A percentile compares a stretch with the other conserved stretches of the same genome.
These are phyloP conservation scores for Patella depressa DNA, from an alignment of 2,888 invertebrate genomes.

Conservation along the genomic window DNA sequence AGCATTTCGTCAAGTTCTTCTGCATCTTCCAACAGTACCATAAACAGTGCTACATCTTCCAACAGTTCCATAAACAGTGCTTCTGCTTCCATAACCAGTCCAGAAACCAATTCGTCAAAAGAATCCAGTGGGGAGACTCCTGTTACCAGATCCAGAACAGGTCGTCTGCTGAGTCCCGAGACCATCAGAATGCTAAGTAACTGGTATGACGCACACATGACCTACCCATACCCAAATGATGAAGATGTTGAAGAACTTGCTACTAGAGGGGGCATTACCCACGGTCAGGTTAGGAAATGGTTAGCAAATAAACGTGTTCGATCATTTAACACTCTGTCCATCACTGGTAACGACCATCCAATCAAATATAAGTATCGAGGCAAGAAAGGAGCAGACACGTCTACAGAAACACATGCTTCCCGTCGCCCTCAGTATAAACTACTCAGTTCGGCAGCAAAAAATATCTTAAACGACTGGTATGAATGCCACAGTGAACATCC, in stretches of 20 bases:
- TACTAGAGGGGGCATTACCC: slow-evolving; percentile 45
- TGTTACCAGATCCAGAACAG: neutral
- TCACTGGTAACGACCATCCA: slow-evolving; percentile 63
- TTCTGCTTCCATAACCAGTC: slow-evolving; percentile 3
- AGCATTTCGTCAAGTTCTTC: neutral
- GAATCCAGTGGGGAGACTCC: neutral
- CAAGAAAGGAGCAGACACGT: slow-evolving; percentile 25
- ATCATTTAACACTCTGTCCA: slow-evolving; percentile 63
- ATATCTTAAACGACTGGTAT: slow-evolving; percentile 54
- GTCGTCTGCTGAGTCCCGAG: slow-evolving; percentile 39
- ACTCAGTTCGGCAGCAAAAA: slow-evolving; percentile 41
- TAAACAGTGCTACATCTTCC: neutral
- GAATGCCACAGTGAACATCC: slow-evolving; percentile 49
- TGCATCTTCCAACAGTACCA: neutral
- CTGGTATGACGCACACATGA: slow-evolving; percentile 58
- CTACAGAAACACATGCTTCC: neutral
- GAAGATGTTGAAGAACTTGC: slow-evolving; percentile 51
- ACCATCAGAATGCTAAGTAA: slow-evolving; percentile 44
- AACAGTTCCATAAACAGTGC: neutral
- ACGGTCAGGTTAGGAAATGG: slow-evolving; percentile 64
- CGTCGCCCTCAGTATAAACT: slow-evolving; percentile 40
- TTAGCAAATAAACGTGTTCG: slow-evolving; percentile 66
- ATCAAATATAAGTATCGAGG: slow-evolving; percentile 55
- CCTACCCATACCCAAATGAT: slow-evolving; percentile 62
- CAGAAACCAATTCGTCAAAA: neutral